A percentile compares a stretch with the other conserved stretches of the same genome.
These are phyloP conservation scores for Enhydra lutris DNA, from an alignment of 2,113 vertebrate genomes.

Conservation along the genomic window DNA sequence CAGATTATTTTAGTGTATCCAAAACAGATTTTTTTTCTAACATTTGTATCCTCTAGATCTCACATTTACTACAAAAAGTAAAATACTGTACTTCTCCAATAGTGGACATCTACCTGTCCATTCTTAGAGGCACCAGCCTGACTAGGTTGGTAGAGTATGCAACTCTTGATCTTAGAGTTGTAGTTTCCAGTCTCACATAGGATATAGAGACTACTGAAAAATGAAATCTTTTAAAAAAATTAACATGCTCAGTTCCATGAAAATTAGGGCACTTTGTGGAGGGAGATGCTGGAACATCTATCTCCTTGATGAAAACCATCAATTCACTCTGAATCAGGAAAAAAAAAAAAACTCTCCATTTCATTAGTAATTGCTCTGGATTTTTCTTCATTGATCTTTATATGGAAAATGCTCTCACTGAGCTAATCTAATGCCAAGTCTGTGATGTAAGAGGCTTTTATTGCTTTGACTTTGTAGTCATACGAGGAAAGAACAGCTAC, in stretches of 20 bases:
- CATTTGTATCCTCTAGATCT: not conserved
- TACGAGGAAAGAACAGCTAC: not conserved
- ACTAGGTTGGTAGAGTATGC: not conserved
- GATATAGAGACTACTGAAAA: not conserved
- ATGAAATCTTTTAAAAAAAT: not conserved
- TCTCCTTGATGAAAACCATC: not conserved
- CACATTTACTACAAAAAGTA: not conserved
- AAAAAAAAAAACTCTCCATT: not conserved
- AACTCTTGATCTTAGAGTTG: not conserved
- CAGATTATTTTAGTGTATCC: not conserved
- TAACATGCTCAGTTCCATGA: not conserved
- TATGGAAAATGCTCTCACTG: not conserved
- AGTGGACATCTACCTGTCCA: not conserved
- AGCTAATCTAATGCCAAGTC: not conserved
- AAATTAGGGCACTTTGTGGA: not conserved
- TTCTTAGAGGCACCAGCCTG: not conserved
- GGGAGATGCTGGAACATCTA: not conserved
- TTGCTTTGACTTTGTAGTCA: not conserved
- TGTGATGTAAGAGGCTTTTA: not conserved
- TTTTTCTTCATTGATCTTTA: conserved; percentile 29
- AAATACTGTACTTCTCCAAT: not conserved
- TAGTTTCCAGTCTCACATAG: not conserved
- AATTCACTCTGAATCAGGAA: not conserved
- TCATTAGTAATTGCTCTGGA: conserved; percentile 25
- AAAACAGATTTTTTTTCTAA: not conserved